A percentile compares a stretch with the other conserved stretches of the same genome.
Conservation (phyloP, 2,888 invertebrate species). For the Agriopis aurantiaria region DNA sequence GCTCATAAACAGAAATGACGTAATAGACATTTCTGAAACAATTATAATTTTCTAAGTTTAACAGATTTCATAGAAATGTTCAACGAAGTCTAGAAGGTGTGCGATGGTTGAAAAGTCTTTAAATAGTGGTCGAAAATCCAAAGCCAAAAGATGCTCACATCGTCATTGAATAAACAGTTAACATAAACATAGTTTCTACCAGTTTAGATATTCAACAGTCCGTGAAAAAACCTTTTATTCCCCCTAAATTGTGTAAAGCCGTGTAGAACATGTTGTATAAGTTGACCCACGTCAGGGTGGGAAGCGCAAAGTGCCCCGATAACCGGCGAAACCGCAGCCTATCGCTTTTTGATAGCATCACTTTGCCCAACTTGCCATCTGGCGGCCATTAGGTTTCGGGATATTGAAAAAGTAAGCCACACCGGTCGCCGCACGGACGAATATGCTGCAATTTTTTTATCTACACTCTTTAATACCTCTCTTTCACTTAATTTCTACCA, state of each 20-base stretch:
- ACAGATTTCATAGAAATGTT: constrained; percentile 4
- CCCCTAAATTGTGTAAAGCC: constrained; percentile 61
- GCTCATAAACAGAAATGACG: constrained; percentile 62
- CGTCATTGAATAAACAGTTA: not conserved
- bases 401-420: constrained; percentile 84
- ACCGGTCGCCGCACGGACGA: constrained; percentile 59
- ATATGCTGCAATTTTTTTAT: constrained; percentile 50
- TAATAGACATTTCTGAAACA: constrained; percentile 55
- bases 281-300: constrained; percentile 76
- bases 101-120: not conserved
- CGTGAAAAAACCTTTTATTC: constrained; percentile 36
- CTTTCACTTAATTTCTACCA: constrained; percentile 33
- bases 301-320: constrained; percentile 82
- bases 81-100: not conserved
- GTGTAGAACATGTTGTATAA: constrained; percentile 68
- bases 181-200: constrained; percentile 3
- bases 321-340: constrained; percentile 83
- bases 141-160: not conserved
- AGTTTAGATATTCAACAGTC: constrained; percentile 9
- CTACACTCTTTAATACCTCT: constrained; percentile 42
- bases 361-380: constrained; percentile 85
- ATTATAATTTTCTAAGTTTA: constrained; percentile 15
- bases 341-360: constrained; percentile 87
- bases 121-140: not conserved
- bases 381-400: constrained; percentile 82